These are phyloP conservation scores for Diplodus sargus DNA, from an alignment of 2,797 vertebrate genomes.

Conservation along the genomic window DNA sequence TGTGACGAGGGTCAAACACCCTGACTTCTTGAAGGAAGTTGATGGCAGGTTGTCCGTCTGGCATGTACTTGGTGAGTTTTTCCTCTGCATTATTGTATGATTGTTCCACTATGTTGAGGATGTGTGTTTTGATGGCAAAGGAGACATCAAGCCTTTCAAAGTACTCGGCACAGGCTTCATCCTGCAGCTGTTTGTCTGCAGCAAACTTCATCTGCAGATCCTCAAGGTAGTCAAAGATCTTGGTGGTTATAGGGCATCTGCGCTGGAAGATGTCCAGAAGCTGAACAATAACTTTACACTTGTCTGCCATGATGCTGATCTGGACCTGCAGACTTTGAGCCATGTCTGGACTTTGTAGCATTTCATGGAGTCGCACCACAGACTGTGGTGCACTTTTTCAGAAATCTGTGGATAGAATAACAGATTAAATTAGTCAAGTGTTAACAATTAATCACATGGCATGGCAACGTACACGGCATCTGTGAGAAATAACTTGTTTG, in stretches of 20 bases:
- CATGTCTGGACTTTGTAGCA: conserved; percentile 7
- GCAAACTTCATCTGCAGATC: conserved; percentile 43
- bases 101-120: conserved; percentile 10
- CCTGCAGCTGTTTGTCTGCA: conserved; percentile 36
- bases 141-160: conserved; percentile 15
- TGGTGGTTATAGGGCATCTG: conserved; percentile 36
- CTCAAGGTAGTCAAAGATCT: conserved; percentile 34
- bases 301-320: conserved; percentile 42
- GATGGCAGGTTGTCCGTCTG: conserved; percentile 33
- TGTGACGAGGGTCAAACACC: conserved; percentile 37
- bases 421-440: not conserved
- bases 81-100: conserved; percentile 34
- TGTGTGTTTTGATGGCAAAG: not conserved
- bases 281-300: conserved; percentile 17
- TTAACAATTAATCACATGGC: not conserved
- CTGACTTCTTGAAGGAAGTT: conserved; percentile 28
- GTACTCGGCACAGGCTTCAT: conserved; percentile 21
- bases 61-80: conserved; percentile 42
- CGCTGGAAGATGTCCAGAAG: conserved; percentile 54
- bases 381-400: conserved; percentile 7
- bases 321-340: not conserved
- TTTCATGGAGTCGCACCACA: conserved; percentile 47
- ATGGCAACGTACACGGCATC: no score
- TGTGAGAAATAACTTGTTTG: no score
- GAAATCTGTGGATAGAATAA: not conserved